phyloP scores from a whole-genome alignment of 1,140 invertebrate species.

The Atta colombica region DNA sequence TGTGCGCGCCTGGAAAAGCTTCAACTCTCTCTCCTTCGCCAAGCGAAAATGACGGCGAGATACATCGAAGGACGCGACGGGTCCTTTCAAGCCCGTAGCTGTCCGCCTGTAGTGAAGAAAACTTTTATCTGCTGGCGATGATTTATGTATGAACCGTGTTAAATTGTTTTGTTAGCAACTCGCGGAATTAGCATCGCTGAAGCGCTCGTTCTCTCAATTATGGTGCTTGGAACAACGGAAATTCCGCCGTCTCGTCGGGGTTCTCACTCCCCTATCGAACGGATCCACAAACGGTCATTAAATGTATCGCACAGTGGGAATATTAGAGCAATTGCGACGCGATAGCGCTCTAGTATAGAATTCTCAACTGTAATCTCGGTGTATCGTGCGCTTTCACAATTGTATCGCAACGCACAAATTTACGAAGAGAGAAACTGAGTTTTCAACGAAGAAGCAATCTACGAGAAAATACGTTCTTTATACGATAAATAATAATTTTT shows the following conservation, averaged over 20 bases:
- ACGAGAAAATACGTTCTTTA: background rate
- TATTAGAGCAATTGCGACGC: slow-evolving; percentile 9
- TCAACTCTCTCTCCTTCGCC: slow-evolving; percentile 10
- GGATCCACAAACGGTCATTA: slow-evolving; percentile 34
- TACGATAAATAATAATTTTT: background rate
- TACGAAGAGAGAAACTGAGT: background rate
- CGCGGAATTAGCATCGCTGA: slow-evolving; percentile 53
- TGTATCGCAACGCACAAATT: background rate
- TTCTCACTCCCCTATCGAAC: background rate
- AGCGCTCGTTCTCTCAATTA: slow-evolving; percentile 55
- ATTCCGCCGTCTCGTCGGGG: slow-evolving; percentile 24
- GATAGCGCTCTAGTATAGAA: background rate
- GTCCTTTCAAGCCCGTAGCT: slow-evolving; percentile 47
- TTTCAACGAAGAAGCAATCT: background rate
- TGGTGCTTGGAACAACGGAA: slow-evolving; percentile 1
- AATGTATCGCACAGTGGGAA: slow-evolving; percentile 23
- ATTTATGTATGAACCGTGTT: slow-evolving; percentile 60
- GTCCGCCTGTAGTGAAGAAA: slow-evolving; percentile 25
- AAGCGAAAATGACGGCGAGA: slow-evolving; percentile 51
- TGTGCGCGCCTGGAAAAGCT: slow-evolving; percentile 47
- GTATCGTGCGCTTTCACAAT: background rate
- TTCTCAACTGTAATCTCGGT: background rate
- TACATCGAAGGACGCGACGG: slow-evolving; percentile 52
- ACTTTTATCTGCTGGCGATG: slow-evolving; percentile 55
- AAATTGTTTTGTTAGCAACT: slow-evolving; percentile 62